A percentile compares a stretch with the other conserved stretches of the same genome.
These are phyloP conservation scores for Ptilonorhynchus violaceus DNA, from an alignment of 2,113 vertebrate genomes.

Conservation along the genomic window DNA sequence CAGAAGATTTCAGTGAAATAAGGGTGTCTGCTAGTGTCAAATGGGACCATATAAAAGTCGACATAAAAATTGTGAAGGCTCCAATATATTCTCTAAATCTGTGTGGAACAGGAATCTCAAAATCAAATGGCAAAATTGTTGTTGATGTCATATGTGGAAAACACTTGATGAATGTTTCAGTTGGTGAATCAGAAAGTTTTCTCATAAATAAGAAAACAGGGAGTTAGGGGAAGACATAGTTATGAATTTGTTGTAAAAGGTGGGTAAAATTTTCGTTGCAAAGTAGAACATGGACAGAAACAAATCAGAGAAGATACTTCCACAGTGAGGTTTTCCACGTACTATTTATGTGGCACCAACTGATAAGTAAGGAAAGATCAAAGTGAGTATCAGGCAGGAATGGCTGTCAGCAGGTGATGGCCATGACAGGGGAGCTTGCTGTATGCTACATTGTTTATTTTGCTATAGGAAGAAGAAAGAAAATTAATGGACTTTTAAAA, in stretches of 20 bases:
- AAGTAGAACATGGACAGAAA: not conserved
- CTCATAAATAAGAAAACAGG: not conserved
- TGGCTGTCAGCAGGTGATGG: not conserved
- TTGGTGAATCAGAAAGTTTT: not conserved
- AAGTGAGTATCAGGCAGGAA: not conserved
- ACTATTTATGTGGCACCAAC: not conserved
- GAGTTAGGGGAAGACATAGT: not conserved
- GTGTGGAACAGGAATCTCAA: not conserved
- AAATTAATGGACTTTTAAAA: not conserved
- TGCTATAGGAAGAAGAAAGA: not conserved
- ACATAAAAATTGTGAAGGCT: not conserved
- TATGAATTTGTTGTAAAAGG: not conserved
- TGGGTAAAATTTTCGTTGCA: not conserved
- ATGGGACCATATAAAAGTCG: not conserved
- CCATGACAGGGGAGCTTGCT: accelerated
- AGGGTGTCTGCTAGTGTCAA: not conserved
- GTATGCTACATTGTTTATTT: not conserved
- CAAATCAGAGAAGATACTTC: not conserved
- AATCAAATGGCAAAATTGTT: not conserved
- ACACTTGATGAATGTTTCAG: not conserved
- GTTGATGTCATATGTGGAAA: not conserved
- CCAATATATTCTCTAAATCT: not conserved
- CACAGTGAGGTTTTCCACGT: not conserved
- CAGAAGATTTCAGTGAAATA: not conserved
- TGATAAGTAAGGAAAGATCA: not conserved